These are phyloP conservation scores for Lasioglossum lativentre DNA, from an alignment of 2,888 invertebrate species.

Conservation along the genomic window DNA sequence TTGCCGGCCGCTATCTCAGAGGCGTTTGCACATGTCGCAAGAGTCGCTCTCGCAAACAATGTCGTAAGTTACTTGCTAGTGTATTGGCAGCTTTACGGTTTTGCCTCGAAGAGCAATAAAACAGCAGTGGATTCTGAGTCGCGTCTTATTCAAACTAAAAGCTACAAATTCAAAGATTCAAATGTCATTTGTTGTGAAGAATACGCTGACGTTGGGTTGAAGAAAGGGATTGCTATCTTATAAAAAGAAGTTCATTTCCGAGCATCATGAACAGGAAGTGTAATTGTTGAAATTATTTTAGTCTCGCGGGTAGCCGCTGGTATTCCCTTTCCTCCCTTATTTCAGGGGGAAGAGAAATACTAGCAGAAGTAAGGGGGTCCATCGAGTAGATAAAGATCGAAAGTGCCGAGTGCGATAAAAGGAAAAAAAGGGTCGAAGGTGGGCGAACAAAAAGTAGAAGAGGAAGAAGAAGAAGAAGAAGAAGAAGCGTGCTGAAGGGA, in stretches of 20 bases:
- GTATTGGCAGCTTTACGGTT: not conserved
- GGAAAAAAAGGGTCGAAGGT: not conserved
- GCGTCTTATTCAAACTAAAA: too few relatives aligned
- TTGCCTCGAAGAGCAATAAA: not conserved
- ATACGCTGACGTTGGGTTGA: not conserved
- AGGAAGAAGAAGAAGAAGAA: slow-evolving; percentile 4
- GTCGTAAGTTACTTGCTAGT: not conserved
- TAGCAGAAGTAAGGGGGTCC: not conserved
- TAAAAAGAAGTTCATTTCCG: too few relatives aligned
- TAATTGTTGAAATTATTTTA: not conserved
- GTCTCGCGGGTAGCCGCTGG: not conserved
- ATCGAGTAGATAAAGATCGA: not conserved
- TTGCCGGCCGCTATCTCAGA: not conserved
- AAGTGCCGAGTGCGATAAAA: not conserved
- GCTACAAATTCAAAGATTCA: too few relatives aligned
- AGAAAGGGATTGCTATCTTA: too few relatives aligned
- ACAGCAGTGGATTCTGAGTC: not conserved
- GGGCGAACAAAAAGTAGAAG: not conserved
- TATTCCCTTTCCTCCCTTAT: not conserved
- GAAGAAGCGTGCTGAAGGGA: not conserved
- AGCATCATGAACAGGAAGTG: not conserved
- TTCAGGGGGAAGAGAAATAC: not conserved
- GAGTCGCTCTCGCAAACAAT: not conserved
- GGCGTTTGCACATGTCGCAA: not conserved
- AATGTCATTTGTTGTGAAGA: not conserved